Evolutionary conservation across 2,113 vertebrate genomes (phyloP).

Genomic region (Tiliqua scincoides): DNA sequence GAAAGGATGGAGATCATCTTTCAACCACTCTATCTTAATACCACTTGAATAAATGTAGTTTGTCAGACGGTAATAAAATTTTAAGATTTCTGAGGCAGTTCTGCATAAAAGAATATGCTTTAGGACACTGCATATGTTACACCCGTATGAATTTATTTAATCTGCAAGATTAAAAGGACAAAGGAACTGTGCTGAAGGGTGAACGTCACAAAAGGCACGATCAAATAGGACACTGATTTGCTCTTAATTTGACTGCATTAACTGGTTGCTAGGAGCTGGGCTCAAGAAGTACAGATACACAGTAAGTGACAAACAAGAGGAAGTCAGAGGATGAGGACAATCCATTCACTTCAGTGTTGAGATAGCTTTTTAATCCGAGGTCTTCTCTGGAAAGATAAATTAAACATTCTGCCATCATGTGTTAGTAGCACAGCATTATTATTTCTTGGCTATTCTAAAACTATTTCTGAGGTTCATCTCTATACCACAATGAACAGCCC

Average conservation of each 20-base stretch:
- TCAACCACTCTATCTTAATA: not conserved
- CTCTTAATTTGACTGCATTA: constrained; percentile 46
- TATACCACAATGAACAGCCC: not conserved
- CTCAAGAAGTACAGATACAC: not conserved
- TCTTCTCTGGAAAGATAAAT: constrained; percentile 21
- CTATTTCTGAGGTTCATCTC: not conserved
- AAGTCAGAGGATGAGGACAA: constrained; percentile 7
- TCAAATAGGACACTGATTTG: constrained; percentile 18
- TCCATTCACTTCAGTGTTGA: not conserved
- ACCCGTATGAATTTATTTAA: not conserved
- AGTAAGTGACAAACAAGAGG: constrained; percentile 21
- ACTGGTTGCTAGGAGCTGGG: constrained; percentile 38
- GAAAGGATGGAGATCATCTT: not conserved
- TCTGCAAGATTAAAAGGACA: constrained; percentile 43
- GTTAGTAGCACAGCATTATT: not conserved
- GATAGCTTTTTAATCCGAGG: constrained; percentile 10
- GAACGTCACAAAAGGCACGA: constrained; percentile 31
- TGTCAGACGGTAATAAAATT: constrained; percentile 29
- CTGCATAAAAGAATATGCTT: not conserved
- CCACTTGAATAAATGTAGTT: constrained; percentile 13
- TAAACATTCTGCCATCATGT: accelerated
- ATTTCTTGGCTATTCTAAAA: constrained; percentile 16
- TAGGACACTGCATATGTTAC: constrained; percentile 10
- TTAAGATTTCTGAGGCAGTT: constrained; percentile 37
- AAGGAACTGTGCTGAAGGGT: constrained; percentile 28